phyloP scores from a whole-genome alignment of 2,113 vertebrate species.

The Coptodon bakossiorum region DNA sequence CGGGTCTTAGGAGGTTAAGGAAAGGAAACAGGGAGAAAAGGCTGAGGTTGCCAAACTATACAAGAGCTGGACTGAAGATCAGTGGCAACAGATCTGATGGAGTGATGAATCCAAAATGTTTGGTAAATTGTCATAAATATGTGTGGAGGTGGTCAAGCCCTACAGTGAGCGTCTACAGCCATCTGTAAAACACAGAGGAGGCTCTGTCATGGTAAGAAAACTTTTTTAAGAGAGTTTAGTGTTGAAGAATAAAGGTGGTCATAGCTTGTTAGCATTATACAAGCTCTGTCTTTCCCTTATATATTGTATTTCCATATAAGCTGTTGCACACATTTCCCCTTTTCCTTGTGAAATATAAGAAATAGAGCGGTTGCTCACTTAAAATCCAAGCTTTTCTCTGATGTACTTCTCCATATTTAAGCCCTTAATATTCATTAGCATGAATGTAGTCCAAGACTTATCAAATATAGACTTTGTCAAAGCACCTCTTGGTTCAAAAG shows the following conservation, averaged over 20 bases:
- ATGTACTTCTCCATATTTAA: neutral
- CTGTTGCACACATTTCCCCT: neutral
- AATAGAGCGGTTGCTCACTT: neutral
- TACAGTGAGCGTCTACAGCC: neutral
- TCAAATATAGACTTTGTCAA: neutral
- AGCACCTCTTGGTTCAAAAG: neutral
- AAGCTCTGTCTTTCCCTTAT: neutral
- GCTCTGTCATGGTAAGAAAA: too few relatives aligned
- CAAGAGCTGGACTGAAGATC: neutral
- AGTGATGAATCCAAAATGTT: neutral
- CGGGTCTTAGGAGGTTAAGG: neutral
- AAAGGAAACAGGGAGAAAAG: neutral
- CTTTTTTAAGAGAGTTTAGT: neutral
- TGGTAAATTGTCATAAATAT: neutral
- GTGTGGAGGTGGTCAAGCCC: neutral
- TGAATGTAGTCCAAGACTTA: neutral
- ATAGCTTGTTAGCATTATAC: neutral
- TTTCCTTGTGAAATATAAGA: neutral
- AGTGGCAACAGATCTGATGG: neutral
- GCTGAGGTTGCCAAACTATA: neutral
- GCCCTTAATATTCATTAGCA: neutral
- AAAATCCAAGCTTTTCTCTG: neutral
- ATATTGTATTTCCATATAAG: neutral
- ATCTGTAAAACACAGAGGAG: neutral
- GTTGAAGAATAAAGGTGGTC: neutral